Evolutionary conservation across 2,888 invertebrate genomes (phyloP), one percentile per base, ranked within the genome.

Genomic region (Leucania comma): DNA sequence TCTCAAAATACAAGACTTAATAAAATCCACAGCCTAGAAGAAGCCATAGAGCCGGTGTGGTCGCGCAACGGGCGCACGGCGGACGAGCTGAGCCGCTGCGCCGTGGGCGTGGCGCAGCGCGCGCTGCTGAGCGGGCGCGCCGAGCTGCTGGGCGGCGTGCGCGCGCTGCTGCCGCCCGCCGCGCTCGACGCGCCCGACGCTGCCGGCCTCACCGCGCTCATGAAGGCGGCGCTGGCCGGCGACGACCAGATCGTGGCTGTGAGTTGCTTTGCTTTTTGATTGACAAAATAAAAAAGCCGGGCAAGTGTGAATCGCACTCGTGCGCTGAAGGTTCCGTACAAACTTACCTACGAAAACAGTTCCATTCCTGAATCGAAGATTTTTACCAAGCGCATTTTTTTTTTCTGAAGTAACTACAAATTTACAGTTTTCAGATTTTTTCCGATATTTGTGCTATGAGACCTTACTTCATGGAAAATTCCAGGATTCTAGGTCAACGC

Each of bases 161-260:
- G 97, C 3, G 90, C 98, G 3, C 93, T 99, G 70, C 97, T 98
- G 0, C 96, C 97, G 0, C 94, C 97, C 0, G 97, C 98, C 0
- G 95, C 94, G 0, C 95, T 98, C 57, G 98, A 98, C 86, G 98
- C 98, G 0, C 96, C 98, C 0, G 98, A 98, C 87, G 97, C 98
- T 32, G 96, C 97, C 8, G 98, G 98, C 0, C 96, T 98, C 69
- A 98, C 98, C 0, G 98, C 98, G 0, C 94, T 99, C 32, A 99
- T 99, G 98, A 96, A 98, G 78, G 98, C 98, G 0, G 97, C 98
- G 61, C 96, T 98, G 32, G 97, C 97, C 14, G 98, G 98, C 3
- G 98, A 98, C 84, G 98, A 98, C 80, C 96, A 97, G 24, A 97
- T 98, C 38, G 97, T 98, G 0, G 93, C 96, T 63, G 97, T 97